A percentile compares a stretch with the other conserved stretches of the same genome.
Conservation (phyloP, 92 coral and sea anemone genomes). For the Scolanthus callimorphus region DNA sequence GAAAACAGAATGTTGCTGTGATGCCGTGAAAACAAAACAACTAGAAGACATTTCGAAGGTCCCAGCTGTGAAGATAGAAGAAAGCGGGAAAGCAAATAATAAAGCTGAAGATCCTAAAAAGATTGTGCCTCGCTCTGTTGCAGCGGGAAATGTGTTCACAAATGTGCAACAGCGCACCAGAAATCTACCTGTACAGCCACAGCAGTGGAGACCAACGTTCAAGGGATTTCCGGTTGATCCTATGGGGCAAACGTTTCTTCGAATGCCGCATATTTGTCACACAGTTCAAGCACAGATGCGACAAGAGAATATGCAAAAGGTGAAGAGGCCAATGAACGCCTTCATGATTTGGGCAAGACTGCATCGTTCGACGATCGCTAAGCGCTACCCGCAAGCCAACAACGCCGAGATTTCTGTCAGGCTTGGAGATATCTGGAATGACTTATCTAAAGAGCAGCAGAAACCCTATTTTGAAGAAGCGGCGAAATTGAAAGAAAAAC, state of each 20-base stretch:
- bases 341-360: conserved; percentile 98
- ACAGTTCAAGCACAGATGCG: conserved; percentile 82
- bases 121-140: background rate
- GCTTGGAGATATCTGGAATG: conserved; percentile 99
- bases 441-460: conserved; percentile 84
- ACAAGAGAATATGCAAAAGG: conserved; percentile 65
- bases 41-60: background rate
- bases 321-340: conserved; percentile 97
- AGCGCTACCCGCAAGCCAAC: conserved; percentile 85
- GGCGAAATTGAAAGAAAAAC: conserved; percentile 75
- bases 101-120: background rate
- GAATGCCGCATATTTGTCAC: conserved; percentile 97
- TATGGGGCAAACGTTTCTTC: conserved; percentile 95
- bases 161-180: background rate
- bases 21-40: background rate
- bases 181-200: background rate
- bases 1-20: background rate
- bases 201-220: conserved; percentile 33
- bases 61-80: background rate
- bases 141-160: conserved; percentile 4
- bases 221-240: conserved; percentile 89
- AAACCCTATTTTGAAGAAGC: conserved; percentile 99
- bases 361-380: conserved; percentile 88
- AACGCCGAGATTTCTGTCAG: conserved; percentile 96
- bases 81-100: conserved; percentile 4